Percentiles rank a stretch among this genome's conserved stretches.
These are phyloP conservation scores for Anolis apletophallus DNA, from an alignment of 2,797 vertebrate species.

Conservation along the genomic window DNA sequence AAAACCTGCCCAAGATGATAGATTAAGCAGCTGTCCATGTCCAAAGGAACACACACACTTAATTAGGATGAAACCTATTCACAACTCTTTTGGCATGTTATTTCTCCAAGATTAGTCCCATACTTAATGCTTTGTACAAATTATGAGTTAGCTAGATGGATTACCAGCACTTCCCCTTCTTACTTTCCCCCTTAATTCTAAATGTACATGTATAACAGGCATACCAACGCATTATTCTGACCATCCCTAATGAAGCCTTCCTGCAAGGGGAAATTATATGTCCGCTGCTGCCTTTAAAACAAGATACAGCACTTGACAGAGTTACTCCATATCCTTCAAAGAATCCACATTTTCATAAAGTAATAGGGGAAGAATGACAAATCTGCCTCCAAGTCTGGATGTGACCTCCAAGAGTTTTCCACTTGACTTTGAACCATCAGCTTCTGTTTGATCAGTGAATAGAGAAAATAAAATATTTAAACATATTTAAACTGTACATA, in stretches of 20 bases:
- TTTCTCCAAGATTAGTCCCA: conserved; percentile 39
- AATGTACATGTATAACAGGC: background rate
- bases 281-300: background rate
- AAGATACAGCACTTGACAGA: background rate
- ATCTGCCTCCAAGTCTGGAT: too few species aligned
- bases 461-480: background rate
- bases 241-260: background rate
- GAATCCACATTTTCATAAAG: background rate
- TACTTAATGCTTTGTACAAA: conserved; percentile 30
- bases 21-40: conserved; percentile 74
- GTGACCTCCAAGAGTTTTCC: too few species aligned
- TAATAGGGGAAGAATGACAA: background rate
- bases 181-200: background rate
- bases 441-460: background rate
- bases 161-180: background rate
- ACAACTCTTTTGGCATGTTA: conserved; percentile 19
- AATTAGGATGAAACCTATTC: conserved; percentile 41
- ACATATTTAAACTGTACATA: background rate
- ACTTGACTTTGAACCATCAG: background rate
- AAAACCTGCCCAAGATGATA: conserved; percentile 67
- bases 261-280: background rate
- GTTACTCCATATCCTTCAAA: background rate
- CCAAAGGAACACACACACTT: conserved; percentile 51
- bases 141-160: background rate
- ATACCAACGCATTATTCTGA: background rate